These are phyloP conservation scores for Phalacrocorax brasilianus DNA, from an alignment of 2,113 vertebrate species.

Conservation along the genomic window DNA sequence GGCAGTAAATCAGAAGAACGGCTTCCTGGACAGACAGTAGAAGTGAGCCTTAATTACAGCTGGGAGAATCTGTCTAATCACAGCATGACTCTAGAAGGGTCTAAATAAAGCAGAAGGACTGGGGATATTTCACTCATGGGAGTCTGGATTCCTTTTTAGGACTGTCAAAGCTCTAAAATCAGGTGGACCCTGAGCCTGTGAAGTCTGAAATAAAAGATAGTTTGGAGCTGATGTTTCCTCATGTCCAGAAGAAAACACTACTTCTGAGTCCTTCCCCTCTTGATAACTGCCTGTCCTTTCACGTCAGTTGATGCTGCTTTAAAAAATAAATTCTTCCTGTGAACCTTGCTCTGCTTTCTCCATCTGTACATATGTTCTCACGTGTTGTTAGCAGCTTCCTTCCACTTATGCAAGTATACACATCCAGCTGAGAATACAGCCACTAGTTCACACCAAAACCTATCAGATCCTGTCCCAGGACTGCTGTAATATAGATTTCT, in stretches of 20 bases:
- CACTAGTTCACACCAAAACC: neutral
- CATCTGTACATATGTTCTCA: neutral
- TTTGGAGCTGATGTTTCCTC: neutral
- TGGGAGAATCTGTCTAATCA: neutral
- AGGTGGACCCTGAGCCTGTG: neutral
- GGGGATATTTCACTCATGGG: neutral
- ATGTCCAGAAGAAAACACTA: neutral
- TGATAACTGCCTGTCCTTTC: neutral
- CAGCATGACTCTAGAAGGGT: neutral
- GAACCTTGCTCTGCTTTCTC: neutral
- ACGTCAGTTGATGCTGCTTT: neutral
- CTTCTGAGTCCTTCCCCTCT: neutral
- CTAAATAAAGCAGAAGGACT: neutral
- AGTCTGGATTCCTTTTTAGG: neutral
- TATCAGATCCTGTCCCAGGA: neutral
- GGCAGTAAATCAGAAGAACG: neutral
- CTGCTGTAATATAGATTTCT: neutral
- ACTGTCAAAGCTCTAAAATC: neutral
- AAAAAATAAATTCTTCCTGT: neutral
- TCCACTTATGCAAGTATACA: neutral
- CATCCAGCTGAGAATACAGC: neutral
- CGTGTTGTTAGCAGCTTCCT: neutral
- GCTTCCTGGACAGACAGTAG: neutral
- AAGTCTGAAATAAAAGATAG: neutral
- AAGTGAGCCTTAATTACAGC: neutral